phyloP scores from a whole-genome alignment of 2,113 vertebrate genomes.

The Coryphaenoides rupestris region DNA sequence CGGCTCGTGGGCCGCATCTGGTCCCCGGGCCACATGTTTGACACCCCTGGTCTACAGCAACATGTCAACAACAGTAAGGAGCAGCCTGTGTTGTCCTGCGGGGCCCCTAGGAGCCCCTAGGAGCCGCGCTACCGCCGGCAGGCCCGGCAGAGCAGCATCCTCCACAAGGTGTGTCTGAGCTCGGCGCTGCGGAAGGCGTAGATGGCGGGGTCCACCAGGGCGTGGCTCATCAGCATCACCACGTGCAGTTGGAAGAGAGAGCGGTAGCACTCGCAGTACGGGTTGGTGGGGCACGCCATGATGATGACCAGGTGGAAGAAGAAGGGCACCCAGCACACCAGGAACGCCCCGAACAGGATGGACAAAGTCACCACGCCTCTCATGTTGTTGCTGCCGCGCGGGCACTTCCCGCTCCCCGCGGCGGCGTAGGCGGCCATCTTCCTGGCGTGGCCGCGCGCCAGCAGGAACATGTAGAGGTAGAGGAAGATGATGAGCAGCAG shows the following conservation, averaged over 20 bases:
- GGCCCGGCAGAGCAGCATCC: conserved; percentile 75
- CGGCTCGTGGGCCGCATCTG: too few species aligned
- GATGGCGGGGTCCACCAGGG: conserved; percentile 88
- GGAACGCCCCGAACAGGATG: conserved; percentile 87
- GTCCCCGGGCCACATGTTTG: too few species aligned
- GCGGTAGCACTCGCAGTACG: conserved; percentile 92
- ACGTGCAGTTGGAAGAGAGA: conserved; percentile 89
- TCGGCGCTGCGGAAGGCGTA: conserved; percentile 92
- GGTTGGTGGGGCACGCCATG: conserved; percentile 84
- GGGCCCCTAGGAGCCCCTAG: too few species aligned
- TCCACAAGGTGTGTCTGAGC: conserved; percentile 81
- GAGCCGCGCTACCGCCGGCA: conserved; percentile 45
- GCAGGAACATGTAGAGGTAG: conserved; percentile 89
- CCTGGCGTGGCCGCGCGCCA: conserved; percentile 83
- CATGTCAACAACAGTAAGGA: too few species aligned
- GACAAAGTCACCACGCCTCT: conserved; percentile 87
- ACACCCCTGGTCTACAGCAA: too few species aligned
- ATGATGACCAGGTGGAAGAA: conserved; percentile 86
- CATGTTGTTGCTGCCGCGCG: conserved; percentile 70
- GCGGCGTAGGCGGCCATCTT: conserved; percentile 76
- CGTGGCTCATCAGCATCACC: conserved; percentile 87
- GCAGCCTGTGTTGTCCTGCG: too few species aligned
- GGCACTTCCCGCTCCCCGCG: not conserved
- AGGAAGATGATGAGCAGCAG: conserved; percentile 84
- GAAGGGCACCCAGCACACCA: conserved; percentile 92